phyloP scores from a whole-genome alignment of 30 jellyfish, hydroid and myxozoan genomes.

The Aurelia aurita region DNA sequence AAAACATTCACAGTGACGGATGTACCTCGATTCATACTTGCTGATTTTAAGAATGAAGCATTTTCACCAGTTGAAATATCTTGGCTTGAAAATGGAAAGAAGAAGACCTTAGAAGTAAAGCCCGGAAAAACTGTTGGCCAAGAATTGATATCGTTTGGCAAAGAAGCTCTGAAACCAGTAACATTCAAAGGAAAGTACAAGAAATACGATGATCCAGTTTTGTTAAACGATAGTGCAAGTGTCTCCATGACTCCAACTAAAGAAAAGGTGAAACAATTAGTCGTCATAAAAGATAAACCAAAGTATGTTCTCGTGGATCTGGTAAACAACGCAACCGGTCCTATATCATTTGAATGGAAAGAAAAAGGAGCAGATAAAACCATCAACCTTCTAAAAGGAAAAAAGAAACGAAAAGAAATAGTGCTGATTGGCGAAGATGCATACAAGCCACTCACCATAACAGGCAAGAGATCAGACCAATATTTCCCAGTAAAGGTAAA shows the following conservation, averaged over 20 bases:
- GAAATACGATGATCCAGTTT: slow-evolving; percentile 8
- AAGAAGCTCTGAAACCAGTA: slow-evolving; percentile 6
- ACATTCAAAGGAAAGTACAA: slow-evolving; percentile 23
- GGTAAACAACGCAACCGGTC: neutral
- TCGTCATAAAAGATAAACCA: neutral
- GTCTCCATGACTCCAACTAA: slow-evolving; percentile 19
- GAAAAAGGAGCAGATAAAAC: neutral
- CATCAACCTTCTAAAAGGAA: neutral
- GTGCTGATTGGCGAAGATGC: slow-evolving; percentile 1
- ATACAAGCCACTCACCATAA: neutral
- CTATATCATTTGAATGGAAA: neutral
- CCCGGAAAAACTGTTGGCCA: neutral
- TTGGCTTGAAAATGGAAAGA: slow-evolving; percentile 24
- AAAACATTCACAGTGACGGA: slow-evolving; percentile 40
- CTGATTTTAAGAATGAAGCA: slow-evolving; percentile 40
- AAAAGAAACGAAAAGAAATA: neutral
- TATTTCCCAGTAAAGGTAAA: neutral
- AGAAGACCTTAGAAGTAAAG: slow-evolving; percentile 1
- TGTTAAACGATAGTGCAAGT: slow-evolving; percentile 11
- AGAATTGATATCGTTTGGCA: slow-evolving; percentile 5
- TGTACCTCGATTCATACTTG: slow-evolving; percentile 21
- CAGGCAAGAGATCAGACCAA: neutral
- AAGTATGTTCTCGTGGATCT: neutral
- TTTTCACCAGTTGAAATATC: slow-evolving; percentile 17
- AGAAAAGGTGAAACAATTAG: neutral